These are phyloP conservation scores for Clusia tigrina DNA, from an alignment of 2,888 invertebrate genomes.

Conservation along the genomic window DNA sequence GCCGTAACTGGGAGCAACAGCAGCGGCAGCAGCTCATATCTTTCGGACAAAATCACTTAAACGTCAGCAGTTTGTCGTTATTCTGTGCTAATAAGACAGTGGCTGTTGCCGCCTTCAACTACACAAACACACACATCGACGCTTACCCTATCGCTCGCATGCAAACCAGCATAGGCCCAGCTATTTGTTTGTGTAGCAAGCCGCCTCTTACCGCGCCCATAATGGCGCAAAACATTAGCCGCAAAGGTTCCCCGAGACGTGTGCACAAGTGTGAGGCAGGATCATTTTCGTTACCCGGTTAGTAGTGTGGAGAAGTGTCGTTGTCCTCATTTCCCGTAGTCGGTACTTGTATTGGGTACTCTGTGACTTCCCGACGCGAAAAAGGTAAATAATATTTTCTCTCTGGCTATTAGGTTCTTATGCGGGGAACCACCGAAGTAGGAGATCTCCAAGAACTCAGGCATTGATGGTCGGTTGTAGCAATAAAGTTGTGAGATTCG, in stretches of 20 bases:
- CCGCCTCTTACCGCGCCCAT: conserved; percentile 9
- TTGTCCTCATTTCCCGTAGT: too few relatives aligned
- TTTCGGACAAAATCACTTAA: not conserved
- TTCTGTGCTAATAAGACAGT: conserved; percentile 21
- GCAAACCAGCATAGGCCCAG: not conserved
- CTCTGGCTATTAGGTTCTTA: too few relatives aligned
- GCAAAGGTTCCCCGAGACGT: not conserved
- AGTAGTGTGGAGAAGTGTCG: too few relatives aligned
- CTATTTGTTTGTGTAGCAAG: conserved; percentile 2
- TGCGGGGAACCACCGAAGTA: too few relatives aligned
- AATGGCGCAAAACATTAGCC: not conserved
- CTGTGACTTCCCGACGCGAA: too few relatives aligned
- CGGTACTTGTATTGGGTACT: too few relatives aligned
- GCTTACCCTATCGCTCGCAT: conserved; percentile 20
- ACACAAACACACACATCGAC: conserved; percentile 19
- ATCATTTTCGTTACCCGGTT: too few relatives aligned
- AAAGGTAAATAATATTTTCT: too few relatives aligned
- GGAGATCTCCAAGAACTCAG: too few relatives aligned
- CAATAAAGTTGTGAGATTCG: too few relatives aligned
- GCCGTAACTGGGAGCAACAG: too few relatives aligned
- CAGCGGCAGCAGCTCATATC: not conserved
- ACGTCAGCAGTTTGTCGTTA: conserved; percentile 7
- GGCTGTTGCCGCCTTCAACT: conserved; percentile 20
- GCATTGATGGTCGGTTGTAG: too few relatives aligned
- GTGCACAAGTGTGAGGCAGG: not conserved